A percentile compares a stretch with the other conserved stretches of the same genome.
These are phyloP conservation scores for Nymphalis io DNA, from an alignment of 1,140 invertebrate species.

Conservation along the genomic window DNA sequence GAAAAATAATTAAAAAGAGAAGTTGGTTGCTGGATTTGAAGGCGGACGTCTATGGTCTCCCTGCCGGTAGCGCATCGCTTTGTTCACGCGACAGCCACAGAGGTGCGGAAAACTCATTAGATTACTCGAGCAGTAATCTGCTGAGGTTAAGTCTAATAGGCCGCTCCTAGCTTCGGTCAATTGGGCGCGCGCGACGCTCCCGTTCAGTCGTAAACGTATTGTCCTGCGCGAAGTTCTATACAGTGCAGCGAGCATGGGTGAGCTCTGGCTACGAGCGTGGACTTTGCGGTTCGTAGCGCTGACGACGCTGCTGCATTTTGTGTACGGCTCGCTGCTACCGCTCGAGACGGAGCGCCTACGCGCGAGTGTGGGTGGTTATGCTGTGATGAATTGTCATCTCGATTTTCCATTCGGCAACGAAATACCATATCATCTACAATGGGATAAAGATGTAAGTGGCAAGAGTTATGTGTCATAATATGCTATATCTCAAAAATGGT, in stretches of 20 bases:
- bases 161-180: conserved; percentile 28
- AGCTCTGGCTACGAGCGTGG: conserved; percentile 79
- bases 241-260: conserved; percentile 83
- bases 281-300: conserved; percentile 81
- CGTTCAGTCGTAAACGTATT: conserved; percentile 12
- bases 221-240: conserved; percentile 67
- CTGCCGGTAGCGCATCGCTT: not conserved
- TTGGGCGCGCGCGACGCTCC: conserved; percentile 30
- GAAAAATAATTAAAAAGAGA: not conserved
- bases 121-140: conserved; percentile 16
- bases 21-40: not conserved
- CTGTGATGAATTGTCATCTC: conserved; percentile 93
- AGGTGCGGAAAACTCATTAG: conserved; percentile 20
- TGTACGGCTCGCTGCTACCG: conserved; percentile 47
- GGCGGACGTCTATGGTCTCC: not conserved
- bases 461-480: no score
- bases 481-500: no score
- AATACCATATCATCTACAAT: conserved; percentile 94
- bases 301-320: conserved; percentile 32
- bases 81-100: conserved; percentile 29
- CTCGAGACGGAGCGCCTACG: conserved; percentile 83
- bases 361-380: conserved; percentile 91
- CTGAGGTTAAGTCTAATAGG: conserved; percentile 23
- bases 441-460: conserved; percentile 95
- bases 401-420: conserved; percentile 93